Evolutionary conservation across 2,888 invertebrate species (phyloP).

Genomic region (Drosophila antonietae): DNA sequence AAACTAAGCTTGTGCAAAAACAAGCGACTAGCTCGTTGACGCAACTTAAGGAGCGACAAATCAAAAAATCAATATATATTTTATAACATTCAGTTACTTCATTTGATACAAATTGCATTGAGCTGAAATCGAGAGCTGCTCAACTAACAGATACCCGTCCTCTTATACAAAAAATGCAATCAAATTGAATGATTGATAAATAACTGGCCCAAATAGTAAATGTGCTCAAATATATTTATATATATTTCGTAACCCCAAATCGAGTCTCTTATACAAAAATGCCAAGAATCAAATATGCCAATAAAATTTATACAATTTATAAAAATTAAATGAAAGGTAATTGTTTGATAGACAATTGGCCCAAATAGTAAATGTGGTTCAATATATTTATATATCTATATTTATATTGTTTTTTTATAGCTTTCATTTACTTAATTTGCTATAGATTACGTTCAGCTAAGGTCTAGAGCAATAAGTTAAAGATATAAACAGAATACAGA

Average conservation of each 20-base stretch:
- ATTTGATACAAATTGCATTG: slow-evolving; percentile 1
- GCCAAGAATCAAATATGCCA: neutral
- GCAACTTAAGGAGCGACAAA: neutral
- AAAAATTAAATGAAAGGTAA: too few relatives aligned
- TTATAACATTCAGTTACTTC: slow-evolving; percentile 11
- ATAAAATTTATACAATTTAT: too few relatives aligned
- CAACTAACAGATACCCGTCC: slow-evolving; percentile 3
- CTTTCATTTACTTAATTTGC: too few relatives aligned
- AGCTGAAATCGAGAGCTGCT: neutral
- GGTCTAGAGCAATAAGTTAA: neutral
- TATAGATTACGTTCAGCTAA: too few relatives aligned
- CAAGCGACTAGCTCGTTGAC: neutral
- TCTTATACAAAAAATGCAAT: neutral
- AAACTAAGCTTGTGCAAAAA: neutral
- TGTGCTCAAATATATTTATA: neutral
- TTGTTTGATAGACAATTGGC: neutral
- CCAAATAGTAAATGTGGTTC: neutral
- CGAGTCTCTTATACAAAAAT: too few relatives aligned
- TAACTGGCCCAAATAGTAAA: neutral
- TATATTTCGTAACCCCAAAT: too few relatives aligned
- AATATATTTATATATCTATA: neutral
- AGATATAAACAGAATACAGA: neutral
- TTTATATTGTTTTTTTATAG: too few relatives aligned
- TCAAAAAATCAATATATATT: slow-evolving; percentile 24
- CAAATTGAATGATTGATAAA: too few relatives aligned